Evolutionary conservation across 2,797 vertebrate species (phyloP), one percentile per base, ranked within the genome.

Genomic region (Chrosomus eos): DNA sequence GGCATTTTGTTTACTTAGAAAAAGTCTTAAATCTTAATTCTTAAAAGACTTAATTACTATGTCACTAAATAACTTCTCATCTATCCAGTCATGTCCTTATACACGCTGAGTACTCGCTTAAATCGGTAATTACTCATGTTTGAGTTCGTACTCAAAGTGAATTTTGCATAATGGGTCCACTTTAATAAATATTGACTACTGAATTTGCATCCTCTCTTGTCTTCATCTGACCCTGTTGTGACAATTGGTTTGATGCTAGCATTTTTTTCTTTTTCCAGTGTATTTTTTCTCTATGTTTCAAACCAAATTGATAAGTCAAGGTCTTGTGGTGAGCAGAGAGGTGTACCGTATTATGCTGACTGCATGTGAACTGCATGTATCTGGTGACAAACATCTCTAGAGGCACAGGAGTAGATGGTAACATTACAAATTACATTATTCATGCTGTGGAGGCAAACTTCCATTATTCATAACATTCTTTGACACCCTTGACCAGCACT

Each of bases 341-440:
- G 48, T 36, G 31, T 55, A 23, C 73, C 1, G 4, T 6, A 16
- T 75, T 33, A 55, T 75, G 38, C 31, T 62, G 28, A 62, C 48
- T 4, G 33, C 73, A 14, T 51, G 28, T 67, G 11, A 18, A 40
- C n/a, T n/a, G n/a, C 31, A 68, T 33, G 33, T 26, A 31, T 84
- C 26, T 33, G 31, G 31, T 55, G 45, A 33, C 26, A 55, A 66
- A 74, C 31, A 43, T 78, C 80, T 86, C 64, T 60, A 26, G 71
- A 71, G 73, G 64, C 71, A 80, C 48, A 45, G n/a, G 13, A 33
- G 28, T 43, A 70, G 51, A 40, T 74, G 77, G 83, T 72, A 83
- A 18, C 21, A 71, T 79, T 86, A 40, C 23, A 82, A 80, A 87
- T 82, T 51, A 28, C 36, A 86, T 80, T 85, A 77, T 87, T 84